Percentiles rank a stretch among this genome's conserved stretches.
These are phyloP conservation scores for Lepidothrix coronata DNA, from an alignment of 2,113 vertebrate species.

Conservation along the genomic window DNA sequence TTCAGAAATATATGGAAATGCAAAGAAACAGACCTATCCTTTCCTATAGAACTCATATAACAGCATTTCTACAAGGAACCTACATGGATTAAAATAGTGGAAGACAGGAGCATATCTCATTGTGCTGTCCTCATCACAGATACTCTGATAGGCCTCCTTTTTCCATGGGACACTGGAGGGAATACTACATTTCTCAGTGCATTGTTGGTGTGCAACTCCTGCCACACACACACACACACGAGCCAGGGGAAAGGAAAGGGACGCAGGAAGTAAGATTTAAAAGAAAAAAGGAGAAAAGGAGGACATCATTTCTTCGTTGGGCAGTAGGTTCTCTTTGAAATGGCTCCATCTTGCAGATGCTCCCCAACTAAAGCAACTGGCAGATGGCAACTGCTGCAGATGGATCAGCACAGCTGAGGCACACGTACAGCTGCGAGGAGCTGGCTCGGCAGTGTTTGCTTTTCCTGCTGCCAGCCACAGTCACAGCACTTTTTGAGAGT, in stretches of 20 bases:
- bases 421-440: slow-evolving; percentile 23
- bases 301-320: not conserved
- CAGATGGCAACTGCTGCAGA: slow-evolving; percentile 49
- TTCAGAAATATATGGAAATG: not conserved
- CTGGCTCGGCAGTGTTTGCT: slow-evolving; percentile 31
- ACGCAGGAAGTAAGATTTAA: not conserved
- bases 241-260: not conserved
- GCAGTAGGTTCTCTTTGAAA: slow-evolving; percentile 6
- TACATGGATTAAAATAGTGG: not conserved
- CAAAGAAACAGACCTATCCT: not conserved
- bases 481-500: not conserved
- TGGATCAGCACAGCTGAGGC: slow-evolving; percentile 57
- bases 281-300: not conserved
- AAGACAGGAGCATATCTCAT: not conserved
- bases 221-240: no score
- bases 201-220: not conserved
- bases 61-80: not conserved
- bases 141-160: not conserved
- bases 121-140: not conserved
- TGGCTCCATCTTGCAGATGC: slow-evolving; percentile 57
- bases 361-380: slow-evolving; percentile 35
- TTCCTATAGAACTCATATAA: not conserved
- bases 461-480: slow-evolving; percentile 8
- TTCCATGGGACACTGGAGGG: not conserved
- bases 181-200: not conserved